Conservation (phyloP, 2,888 invertebrate species). For the Rhorus exstirpatorius region DNA sequence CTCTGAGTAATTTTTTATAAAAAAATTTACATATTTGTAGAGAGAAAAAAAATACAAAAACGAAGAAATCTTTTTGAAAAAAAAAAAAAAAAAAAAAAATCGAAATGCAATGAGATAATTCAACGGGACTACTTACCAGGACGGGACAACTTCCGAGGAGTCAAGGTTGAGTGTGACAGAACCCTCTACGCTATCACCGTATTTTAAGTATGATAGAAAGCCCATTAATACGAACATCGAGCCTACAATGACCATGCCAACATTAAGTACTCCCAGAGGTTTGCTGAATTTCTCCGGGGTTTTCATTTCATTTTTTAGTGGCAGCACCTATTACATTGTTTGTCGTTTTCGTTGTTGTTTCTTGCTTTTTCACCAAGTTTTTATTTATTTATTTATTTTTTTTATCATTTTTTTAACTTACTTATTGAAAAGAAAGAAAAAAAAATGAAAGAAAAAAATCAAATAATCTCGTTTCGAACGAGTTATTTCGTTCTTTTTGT, state of each 20-base stretch:
- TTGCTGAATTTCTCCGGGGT: conserved; percentile 92
- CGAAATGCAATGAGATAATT: conserved; percentile 70
- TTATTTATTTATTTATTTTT: conserved; percentile 36
- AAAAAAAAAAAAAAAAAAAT: conserved; percentile 61
- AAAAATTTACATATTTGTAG: background rate
- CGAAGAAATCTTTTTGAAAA: background rate
- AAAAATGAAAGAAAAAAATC: background rate
- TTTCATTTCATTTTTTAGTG: conserved; percentile 96
- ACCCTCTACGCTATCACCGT: conserved; percentile 93
- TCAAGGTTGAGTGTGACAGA: conserved; percentile 96
- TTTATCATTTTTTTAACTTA: conserved; percentile 37
- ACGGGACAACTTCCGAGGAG: conserved; percentile 85
- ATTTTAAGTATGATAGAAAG: conserved; percentile 95
- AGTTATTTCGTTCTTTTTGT: conserved; percentile 1
- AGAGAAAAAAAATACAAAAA: background rate
- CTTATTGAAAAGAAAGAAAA: conserved; percentile 13
- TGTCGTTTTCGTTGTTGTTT: conserved; percentile 62
- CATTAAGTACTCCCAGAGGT: conserved; percentile 94
- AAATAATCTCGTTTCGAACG: background rate
- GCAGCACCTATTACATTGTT: conserved; percentile 90
- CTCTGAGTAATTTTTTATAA: background rate
- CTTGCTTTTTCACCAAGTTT: conserved; percentile 55
- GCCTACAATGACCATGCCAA: conserved; percentile 94
- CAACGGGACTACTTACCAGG: conserved; percentile 84
- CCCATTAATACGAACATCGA: conserved; percentile 93